Evolutionary conservation across 2,888 invertebrate species (phyloP).

Genomic region (Dryobota labecula): DNA sequence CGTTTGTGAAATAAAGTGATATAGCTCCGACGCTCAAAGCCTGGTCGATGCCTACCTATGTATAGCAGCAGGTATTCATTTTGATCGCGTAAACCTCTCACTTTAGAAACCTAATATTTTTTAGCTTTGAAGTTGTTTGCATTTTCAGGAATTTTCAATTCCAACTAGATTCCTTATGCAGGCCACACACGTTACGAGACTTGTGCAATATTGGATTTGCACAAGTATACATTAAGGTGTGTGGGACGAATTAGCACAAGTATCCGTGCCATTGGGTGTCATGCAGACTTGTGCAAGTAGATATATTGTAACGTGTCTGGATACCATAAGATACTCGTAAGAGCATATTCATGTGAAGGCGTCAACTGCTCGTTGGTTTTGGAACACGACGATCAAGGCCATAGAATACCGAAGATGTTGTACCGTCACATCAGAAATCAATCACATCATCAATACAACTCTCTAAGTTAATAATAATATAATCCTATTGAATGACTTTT

Average conservation of each 20-base stretch:
- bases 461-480: no score
- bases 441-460: no score
- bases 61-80: neutral
- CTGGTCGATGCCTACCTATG: neutral
- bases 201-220: no score
- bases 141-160: constrained; percentile 6
- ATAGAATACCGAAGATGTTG: neutral
- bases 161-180: neutral
- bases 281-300: no score
- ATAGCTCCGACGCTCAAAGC: constrained; percentile 2
- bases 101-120: constrained; percentile 18
- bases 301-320: no score
- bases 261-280: no score
- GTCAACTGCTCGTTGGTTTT: neutral
- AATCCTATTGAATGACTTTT: no score
- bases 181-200: no score
- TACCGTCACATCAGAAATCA: neutral
- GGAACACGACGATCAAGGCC: neutral
- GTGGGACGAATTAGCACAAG: no score
- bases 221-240: no score
- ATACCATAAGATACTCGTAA: neutral
- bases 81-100: constrained; percentile 8
- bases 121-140: constrained; percentile 6
- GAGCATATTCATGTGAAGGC: neutral
- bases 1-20: constrained; percentile 15